Percentiles rank a stretch among this genome's conserved stretches.
phyloP scores from a whole-genome alignment of 2,797 vertebrate species.

The Gadopsis marmoratus region DNA sequence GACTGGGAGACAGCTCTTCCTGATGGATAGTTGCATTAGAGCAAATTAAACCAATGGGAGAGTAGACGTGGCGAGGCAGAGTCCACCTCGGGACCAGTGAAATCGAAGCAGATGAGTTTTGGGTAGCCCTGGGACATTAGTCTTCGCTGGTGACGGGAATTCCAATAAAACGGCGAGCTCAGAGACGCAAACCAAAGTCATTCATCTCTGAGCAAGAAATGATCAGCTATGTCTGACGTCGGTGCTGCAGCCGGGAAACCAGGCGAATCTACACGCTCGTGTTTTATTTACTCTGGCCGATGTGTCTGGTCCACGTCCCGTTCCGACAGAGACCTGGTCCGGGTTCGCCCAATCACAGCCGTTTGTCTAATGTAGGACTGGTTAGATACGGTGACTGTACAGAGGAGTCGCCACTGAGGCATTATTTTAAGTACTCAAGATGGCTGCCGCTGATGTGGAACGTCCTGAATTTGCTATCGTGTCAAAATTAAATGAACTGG shows the following conservation, averaged over 20 bases:
- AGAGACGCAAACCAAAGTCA: conserved; percentile 2
- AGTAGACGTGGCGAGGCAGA: background rate
- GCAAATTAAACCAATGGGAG: conserved; percentile 37
- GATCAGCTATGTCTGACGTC: conserved; percentile 3
- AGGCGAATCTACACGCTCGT: no score
- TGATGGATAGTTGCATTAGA: conserved; percentile 51
- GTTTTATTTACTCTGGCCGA: no score
- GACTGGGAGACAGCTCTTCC: conserved; percentile 15
- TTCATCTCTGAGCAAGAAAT: conserved; percentile 29
- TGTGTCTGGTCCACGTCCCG: no score
- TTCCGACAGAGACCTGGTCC: no score
- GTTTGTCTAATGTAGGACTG: no score
- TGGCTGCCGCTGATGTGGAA: no score
- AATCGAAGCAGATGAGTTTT: conserved; percentile 43
- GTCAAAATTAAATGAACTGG: no score
- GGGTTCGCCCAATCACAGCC: no score
- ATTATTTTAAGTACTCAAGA: no score
- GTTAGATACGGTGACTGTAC: no score
- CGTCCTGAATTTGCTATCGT: no score
- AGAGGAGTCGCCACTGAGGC: no score
- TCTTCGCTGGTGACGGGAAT: conserved; percentile 33
- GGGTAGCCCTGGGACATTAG: conserved; percentile 19
- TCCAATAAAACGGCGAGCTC: conserved; percentile 30
- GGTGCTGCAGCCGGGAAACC: background rate
- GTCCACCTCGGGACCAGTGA: conserved; percentile 15